Evolutionary conservation across 2,888 invertebrate genomes (phyloP).

Genomic region (Melanophora roralis): DNA sequence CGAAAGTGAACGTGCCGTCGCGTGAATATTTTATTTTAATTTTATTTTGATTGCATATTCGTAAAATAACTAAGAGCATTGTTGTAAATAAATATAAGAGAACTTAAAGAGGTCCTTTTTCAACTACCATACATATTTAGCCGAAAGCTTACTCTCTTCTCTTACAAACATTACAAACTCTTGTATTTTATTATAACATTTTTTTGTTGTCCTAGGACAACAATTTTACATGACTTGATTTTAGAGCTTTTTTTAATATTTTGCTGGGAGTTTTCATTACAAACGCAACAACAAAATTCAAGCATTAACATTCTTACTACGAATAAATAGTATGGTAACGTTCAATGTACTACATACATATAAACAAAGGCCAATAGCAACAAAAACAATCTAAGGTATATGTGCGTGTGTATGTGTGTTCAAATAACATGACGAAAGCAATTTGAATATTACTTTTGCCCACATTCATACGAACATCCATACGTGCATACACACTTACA

Average conservation of each 20-base stretch:
- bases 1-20: neutral
- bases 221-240: slow-evolving; percentile 21
- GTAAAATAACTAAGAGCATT: neutral
- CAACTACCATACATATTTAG: neutral
- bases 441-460: slow-evolving; percentile 17
- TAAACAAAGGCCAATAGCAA: slow-evolving; percentile 26
- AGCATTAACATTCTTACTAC: slow-evolving; percentile 23
- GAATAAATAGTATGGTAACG: slow-evolving; percentile 31
- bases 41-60: slow-evolving; percentile 54
- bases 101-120: neutral
- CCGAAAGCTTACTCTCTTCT: neutral
- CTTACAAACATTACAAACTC: neutral
- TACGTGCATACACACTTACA: neutral
- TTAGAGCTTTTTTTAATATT: slow-evolving; percentile 20
- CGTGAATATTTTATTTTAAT: neutral
- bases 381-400: slow-evolving; percentile 1
- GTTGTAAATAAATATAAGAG: slow-evolving; percentile 9
- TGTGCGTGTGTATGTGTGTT: too few relatives aligned
- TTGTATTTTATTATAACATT: too few relatives aligned
- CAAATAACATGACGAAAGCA: slow-evolving; percentile 35
- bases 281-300: neutral
- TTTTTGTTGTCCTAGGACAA: slow-evolving; percentile 59
- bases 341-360: slow-evolving; percentile 39
- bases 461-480: neutral
- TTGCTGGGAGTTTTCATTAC: slow-evolving; percentile 37